Percentiles rank a stretch among this genome's conserved stretches.
Conservation (phyloP, 2,797 vertebrate genomes). For the Scolopax bukidnonensis region DNA sequence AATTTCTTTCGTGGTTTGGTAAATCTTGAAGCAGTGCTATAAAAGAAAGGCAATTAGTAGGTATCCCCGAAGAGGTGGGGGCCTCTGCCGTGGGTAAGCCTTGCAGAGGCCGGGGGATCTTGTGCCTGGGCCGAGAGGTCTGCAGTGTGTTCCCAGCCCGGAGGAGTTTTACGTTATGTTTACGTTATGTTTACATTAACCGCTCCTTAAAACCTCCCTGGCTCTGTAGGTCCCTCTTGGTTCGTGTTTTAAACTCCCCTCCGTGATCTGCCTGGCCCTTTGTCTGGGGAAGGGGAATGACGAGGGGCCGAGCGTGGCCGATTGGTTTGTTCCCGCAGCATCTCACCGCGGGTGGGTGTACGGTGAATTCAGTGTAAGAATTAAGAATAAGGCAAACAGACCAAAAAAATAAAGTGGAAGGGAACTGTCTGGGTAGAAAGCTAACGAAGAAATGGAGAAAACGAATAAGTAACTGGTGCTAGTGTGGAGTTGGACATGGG, state of each 20-base stretch:
- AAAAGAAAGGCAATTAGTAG: too few species aligned
- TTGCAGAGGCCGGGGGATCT: rapidly evolving
- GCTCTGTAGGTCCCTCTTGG: too few species aligned
- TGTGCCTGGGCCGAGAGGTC: too few species aligned
- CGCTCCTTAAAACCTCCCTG: rapidly evolving
- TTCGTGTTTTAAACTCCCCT: not conserved
- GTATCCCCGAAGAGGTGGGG: rapidly evolving
- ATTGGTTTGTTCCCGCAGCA: not conserved
- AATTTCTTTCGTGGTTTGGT: rapidly evolving
- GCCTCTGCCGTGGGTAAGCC: not conserved
- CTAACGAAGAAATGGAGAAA: not conserved
- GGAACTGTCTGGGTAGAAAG: not conserved
- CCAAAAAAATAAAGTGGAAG: not conserved
- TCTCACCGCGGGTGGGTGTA: rapidly evolving
- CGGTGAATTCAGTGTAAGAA: not conserved
- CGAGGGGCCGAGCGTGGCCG: rapidly evolving
- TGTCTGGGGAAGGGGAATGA: rapidly evolving
- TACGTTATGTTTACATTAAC: rapidly evolving
- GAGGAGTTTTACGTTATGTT: rapidly evolving
- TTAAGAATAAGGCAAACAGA: not conserved
- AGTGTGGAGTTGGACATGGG: rapidly evolving
- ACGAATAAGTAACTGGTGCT: rapidly evolving
- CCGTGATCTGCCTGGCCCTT: not conserved
- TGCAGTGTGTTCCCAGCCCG: too few species aligned
- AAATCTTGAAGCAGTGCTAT: rapidly evolving